These are phyloP conservation scores for Amphilophus citrinellus DNA, from an alignment of 2,113 vertebrate species.

Conservation along the genomic window DNA sequence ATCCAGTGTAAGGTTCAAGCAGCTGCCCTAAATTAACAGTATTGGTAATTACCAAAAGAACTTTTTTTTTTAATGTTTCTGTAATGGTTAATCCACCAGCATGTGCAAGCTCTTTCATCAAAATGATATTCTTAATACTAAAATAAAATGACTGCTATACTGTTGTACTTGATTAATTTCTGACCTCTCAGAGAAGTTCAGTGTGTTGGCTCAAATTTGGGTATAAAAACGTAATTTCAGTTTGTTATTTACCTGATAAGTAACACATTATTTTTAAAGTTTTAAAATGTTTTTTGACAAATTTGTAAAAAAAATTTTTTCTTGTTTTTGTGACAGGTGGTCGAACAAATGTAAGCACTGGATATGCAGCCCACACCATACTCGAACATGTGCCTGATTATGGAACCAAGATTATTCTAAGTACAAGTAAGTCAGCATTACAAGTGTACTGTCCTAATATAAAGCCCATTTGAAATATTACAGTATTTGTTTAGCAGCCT, in stretches of 20 bases:
- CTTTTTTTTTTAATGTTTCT: not conserved
- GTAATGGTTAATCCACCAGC: not conserved
- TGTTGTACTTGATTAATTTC: not conserved
- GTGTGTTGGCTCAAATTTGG: not conserved
- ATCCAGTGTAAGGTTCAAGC: not conserved
- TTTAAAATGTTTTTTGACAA: not conserved
- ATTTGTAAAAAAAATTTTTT: not conserved
- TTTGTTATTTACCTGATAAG: not conserved
- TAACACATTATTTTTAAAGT: not conserved
- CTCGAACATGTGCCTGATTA: not conserved
- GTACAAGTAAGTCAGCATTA: conserved; percentile 1
- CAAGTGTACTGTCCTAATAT: not conserved
- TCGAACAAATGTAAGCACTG: not conserved
- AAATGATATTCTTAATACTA: not conserved
- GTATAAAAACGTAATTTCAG: not conserved
- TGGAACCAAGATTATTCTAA: not conserved
- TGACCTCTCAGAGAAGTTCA: not conserved
- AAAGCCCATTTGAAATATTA: not conserved
- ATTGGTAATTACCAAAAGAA: not conserved
- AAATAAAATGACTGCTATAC: too few species aligned
- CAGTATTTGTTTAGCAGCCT: not conserved
- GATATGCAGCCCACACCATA: not conserved
- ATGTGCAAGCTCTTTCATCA: not conserved
- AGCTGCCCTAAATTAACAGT: not conserved
- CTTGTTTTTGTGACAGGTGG: not conserved